Base-by-base conservation (phyloP, 2,888 invertebrate species). In the Therioaphis trifolii region DNA sequence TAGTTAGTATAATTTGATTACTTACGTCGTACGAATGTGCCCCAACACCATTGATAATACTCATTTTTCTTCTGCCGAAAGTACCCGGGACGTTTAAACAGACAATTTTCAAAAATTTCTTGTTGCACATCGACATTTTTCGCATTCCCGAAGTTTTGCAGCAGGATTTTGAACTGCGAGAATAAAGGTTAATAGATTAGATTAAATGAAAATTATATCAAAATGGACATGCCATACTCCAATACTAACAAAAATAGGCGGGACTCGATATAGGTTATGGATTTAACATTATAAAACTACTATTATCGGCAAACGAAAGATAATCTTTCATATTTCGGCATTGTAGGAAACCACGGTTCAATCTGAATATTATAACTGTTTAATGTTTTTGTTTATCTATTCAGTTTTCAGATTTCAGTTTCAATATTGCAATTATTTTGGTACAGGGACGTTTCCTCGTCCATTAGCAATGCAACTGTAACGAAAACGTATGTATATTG, bases 191-290 rank as follows among this genome's bases (percentile, higher is more conserved):
- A 12, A 49, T 4, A 4, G 14, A 29, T 43, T n/a, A 5, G 21
- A 55, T 55, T 55, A 1, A 55, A 55, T 55, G 21, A 9, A 5
- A 43, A 43, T 43, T 9, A 9, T 43, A 43, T 43, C 43, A 43
- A 43, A 9, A 43, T 43, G 43, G 11, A 43, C 11, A n/a, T n/a
- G n/a, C n/a, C n/a, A n/a, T n/a, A n/a, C n/a, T n/a, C n/a, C n/a
- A n/a, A n/a, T 49, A 71, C 3, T 18, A 35, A 49, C 29, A n/a
- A 55, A 40, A 76, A 43, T 46, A 40, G 58, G 75, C 75, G 77
- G 77, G 77, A 21, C 77, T 35, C 21, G 27, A 49, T 66, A 66
- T 77, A 77, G 77, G 77, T 77, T 77, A 77, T 77, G 77, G 21
- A 66, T 49, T n/a, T 77, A 66, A 77, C n/a, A 27, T 61, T 1